Percentiles rank a stretch among this genome's conserved stretches.
Evolutionary conservation across 2,113 vertebrate genomes (phyloP).

Genomic region (Uria aalge): DNA sequence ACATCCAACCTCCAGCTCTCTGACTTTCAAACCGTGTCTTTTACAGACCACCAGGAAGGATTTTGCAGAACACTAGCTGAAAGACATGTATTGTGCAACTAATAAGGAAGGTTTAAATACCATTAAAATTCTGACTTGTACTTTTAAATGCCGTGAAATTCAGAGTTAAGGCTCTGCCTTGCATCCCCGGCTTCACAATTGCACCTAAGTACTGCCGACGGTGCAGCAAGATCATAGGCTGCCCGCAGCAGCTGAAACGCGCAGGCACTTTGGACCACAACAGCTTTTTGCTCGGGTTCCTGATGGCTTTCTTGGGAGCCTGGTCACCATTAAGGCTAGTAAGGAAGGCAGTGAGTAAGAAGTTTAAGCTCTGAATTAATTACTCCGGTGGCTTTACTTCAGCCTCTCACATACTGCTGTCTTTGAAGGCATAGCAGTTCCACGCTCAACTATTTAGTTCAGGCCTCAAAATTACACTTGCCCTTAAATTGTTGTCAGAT

Average conservation of each 20-base stretch:
- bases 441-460: neutral
- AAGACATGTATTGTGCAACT: slow-evolving; percentile 10
- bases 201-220: neutral
- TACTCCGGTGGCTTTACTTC: neutral
- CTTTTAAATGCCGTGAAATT: slow-evolving; percentile 43
- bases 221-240: neutral
- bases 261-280: neutral
- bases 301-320: neutral
- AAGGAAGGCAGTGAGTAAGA: neutral
- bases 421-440: neutral
- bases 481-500: neutral
- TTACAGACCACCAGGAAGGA: slow-evolving; percentile 5
- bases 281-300: neutral
- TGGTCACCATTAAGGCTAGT: neutral
- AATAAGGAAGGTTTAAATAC: slow-evolving; percentile 52
- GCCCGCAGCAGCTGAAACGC: neutral
- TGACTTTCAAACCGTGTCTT: neutral
- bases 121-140: slow-evolving; percentile 32
- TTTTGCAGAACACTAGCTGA: neutral
- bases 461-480: neutral
- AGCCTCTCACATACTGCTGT: neutral
- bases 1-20: neutral
- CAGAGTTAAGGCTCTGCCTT: neutral
- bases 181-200: neutral
- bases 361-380: neutral